Percentiles rank a stretch among this genome's conserved stretches.
phyloP scores from a whole-genome alignment of 2,888 invertebrate genomes.

The Artemia sp. region DNA sequence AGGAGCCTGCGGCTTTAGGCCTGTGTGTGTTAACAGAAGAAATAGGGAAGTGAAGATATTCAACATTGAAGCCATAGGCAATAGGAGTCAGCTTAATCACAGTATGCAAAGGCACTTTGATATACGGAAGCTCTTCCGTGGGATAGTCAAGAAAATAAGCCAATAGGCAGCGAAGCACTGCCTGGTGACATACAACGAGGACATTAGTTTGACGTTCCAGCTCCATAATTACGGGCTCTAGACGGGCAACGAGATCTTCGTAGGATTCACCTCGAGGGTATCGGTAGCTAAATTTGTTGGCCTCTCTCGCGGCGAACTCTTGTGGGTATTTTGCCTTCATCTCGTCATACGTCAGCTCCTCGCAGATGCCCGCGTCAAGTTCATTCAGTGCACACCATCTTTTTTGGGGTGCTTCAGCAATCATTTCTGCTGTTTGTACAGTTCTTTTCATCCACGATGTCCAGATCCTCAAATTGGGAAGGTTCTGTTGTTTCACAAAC shows the following conservation, averaged over 20 bases:
- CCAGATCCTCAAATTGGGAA: constrained; percentile 62
- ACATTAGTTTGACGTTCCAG: constrained; percentile 91
- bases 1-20: constrained; percentile 49
- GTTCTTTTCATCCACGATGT: constrained; percentile 90
- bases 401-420: constrained; percentile 74
- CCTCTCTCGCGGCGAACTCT: constrained; percentile 86
- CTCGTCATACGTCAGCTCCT: constrained; percentile 97
- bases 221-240: constrained; percentile 99
- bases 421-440: constrained; percentile 76
- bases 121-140: constrained; percentile 76
- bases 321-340: constrained; percentile 82
- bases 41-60: constrained; percentile 74
- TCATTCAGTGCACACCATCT: constrained; percentile 98
- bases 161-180: constrained; percentile 79
- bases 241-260: constrained; percentile 87
- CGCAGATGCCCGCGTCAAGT: constrained; percentile 97
- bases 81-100: constrained; percentile 93
- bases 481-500: constrained; percentile 73
- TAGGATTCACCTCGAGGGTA: constrained; percentile 87
- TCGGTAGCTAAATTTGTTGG: constrained; percentile 89
- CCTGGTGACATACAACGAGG: constrained; percentile 90
- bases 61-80: constrained; percentile 93
- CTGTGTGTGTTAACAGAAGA: constrained; percentile 93
- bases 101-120: constrained; percentile 79
- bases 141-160: constrained; percentile 95